These are phyloP conservation scores for Aplocera efformata DNA, from an alignment of 2,888 invertebrate species.

Conservation along the genomic window DNA sequence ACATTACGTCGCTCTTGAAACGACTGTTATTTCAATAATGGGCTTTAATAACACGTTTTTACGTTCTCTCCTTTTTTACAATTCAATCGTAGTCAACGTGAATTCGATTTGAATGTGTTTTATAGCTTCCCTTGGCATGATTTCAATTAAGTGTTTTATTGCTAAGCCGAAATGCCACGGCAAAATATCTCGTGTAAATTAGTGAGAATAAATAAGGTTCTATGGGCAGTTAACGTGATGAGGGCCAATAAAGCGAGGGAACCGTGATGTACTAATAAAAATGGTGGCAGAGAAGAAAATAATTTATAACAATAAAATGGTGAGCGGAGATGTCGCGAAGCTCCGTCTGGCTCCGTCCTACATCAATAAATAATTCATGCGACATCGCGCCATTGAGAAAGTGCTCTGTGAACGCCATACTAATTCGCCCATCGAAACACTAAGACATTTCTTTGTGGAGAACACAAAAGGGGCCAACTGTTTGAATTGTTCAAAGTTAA, in stretches of 20 bases:
- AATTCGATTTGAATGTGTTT: conserved; percentile 35
- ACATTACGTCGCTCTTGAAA: conserved; percentile 30
- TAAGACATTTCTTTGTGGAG: conserved; percentile 50
- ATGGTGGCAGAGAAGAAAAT: conserved; percentile 46
- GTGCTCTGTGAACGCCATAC: conserved; percentile 76
- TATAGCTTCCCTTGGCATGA: conserved; percentile 45
- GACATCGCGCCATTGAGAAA: conserved; percentile 76
- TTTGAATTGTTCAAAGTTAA: conserved; percentile 23
- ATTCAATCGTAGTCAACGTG: conserved; percentile 37
- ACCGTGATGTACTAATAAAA: conserved; percentile 50
- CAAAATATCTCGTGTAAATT: conserved; percentile 36
- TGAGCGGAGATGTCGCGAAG: conserved; percentile 46
- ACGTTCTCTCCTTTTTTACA: conserved; percentile 40
- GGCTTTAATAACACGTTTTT: conserved; percentile 47
- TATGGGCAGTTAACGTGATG: conserved; percentile 39
- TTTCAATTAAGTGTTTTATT: conserved; percentile 44
- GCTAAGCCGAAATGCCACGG: conserved; percentile 31
- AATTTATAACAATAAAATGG: conserved; percentile 65
- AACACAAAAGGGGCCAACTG: conserved; percentile 22
- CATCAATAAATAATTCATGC: conserved; percentile 78
- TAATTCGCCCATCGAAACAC: conserved; percentile 66
- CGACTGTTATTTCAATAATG: conserved; percentile 42
- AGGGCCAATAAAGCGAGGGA: conserved; percentile 39
- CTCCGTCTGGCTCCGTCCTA: conserved; percentile 44
- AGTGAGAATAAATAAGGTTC: conserved; percentile 32